Evolutionary conservation across 2,888 invertebrate species (phyloP).

Genomic region (Drosophila imparisetae): DNA sequence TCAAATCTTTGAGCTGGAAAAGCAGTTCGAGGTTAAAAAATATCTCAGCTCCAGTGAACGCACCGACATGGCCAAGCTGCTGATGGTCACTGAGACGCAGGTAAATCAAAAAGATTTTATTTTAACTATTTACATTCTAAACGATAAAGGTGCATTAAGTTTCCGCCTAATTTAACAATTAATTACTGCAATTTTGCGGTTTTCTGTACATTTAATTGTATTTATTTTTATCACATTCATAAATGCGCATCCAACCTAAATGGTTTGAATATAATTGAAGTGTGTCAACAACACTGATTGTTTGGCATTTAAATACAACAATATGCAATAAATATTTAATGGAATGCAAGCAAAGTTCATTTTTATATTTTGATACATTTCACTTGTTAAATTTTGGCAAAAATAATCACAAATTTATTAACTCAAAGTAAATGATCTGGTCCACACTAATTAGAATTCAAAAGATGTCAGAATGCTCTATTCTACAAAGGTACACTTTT

Average conservation of each 20-base stretch:
- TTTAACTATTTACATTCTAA: background rate
- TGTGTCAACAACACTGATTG: constrained; percentile 7
- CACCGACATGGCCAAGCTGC: constrained; percentile 96
- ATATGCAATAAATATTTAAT: background rate
- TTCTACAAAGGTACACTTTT: background rate
- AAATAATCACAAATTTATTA: background rate
- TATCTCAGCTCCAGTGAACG: constrained; percentile 97
- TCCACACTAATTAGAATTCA: background rate
- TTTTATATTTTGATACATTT: background rate
- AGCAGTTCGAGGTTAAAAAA: constrained; percentile 97
- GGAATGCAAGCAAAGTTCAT: background rate
- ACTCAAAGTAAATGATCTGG: background rate
- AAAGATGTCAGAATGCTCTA: background rate
- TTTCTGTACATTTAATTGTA: constrained; percentile 21
- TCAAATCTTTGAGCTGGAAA: constrained; percentile 98
- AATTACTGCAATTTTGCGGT: constrained; percentile 15
- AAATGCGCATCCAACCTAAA: constrained; percentile 16
- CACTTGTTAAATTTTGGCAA: background rate
- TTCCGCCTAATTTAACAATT: constrained; percentile 4
- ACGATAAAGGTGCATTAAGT: background rate
- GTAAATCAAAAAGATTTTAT: constrained; percentile 86
- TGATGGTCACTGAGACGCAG: constrained; percentile 98
- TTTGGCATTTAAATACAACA: constrained; percentile 1
- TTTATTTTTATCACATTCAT: constrained; percentile 9
- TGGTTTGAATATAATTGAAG: constrained; percentile 25